Conservation (phyloP, 2,888 invertebrate genomes). For the Eretmocerus hayati region DNA sequence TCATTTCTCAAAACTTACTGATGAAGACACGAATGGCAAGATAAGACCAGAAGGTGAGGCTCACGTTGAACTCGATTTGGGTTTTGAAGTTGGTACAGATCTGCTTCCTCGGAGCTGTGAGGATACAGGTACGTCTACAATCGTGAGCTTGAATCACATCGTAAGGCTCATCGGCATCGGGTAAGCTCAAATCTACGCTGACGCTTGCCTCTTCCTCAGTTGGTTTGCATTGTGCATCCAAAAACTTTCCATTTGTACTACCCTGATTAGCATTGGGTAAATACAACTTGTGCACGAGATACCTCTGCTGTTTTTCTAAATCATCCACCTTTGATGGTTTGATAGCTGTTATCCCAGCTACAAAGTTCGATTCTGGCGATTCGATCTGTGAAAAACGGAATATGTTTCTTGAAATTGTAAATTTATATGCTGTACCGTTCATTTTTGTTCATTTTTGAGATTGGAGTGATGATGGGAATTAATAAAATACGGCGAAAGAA, state of each 20-base stretch:
- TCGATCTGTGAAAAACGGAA: neutral
- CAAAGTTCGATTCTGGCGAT: neutral
- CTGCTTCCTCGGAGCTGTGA: slow-evolving; percentile 51
- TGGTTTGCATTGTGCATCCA: neutral
- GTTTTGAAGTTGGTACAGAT: slow-evolving; percentile 57
- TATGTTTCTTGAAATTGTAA: no score
- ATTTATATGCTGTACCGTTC: no score
- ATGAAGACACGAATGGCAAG: slow-evolving; percentile 54
- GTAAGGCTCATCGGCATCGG: neutral
- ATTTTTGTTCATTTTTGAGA: no score
- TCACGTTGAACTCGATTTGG: slow-evolving; percentile 57
- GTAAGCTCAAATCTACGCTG: no score
- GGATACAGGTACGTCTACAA: slow-evolving; percentile 49
- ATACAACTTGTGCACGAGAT: slow-evolving; percentile 18
- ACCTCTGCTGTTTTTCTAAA: slow-evolving; percentile 24
- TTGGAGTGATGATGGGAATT: no score
- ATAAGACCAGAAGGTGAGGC: slow-evolving; percentile 68
- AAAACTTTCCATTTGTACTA: neutral
- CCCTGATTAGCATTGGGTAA: slow-evolving; percentile 25
- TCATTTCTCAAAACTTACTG: no score
- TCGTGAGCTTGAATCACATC: neutral
- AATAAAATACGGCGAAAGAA: no score
- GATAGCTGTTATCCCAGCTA: slow-evolving; percentile 5
- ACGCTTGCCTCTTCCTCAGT: neutral
- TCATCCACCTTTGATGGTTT: slow-evolving; percentile 27